Evolutionary conservation across 2,113 vertebrate genomes (phyloP).

Genomic region (Monarcha castaneiventris): DNA sequence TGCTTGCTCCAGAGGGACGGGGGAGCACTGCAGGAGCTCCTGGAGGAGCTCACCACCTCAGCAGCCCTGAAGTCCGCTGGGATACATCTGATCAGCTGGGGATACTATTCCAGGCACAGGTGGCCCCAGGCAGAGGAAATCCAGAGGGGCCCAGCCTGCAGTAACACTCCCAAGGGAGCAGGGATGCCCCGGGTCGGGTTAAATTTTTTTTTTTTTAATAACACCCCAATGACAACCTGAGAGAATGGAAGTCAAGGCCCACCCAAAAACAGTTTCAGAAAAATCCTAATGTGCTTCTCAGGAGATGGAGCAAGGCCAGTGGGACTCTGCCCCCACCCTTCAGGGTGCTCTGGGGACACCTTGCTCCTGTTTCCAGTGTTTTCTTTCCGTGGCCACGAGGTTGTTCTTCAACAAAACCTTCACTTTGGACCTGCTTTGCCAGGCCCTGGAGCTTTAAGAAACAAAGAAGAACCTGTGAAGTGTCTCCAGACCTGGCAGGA

Average conservation of each 20-base stretch:
- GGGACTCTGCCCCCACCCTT: neutral
- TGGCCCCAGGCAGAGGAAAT: constrained; percentile 3
- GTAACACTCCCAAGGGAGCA: neutral
- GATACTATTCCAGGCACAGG: neutral
- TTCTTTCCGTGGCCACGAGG: accelerated
- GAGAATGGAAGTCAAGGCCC: neutral
- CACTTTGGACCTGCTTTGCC: neutral
- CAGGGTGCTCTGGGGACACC: neutral
- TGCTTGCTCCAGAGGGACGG: neutral
- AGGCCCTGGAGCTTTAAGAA: neutral
- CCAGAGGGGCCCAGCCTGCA: neutral
- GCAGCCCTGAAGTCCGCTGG: neutral
- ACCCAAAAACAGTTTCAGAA: neutral
- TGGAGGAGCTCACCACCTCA: neutral
- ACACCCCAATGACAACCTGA: neutral
- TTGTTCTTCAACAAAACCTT: neutral
- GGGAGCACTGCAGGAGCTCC: neutral
- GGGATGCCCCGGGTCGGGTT: neutral
- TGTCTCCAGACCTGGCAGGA: neutral
- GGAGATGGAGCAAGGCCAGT: neutral
- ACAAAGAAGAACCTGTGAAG: neutral
- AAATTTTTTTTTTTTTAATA: neutral
- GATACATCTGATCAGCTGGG: neutral
- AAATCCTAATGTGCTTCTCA: neutral
- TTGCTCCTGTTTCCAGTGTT: neutral